A percentile compares a stretch with the other conserved stretches of the same genome.
These are phyloP conservation scores for Oreochromis spilurus DNA, from an alignment of 2,113 vertebrate genomes.

Conservation along the genomic window DNA sequence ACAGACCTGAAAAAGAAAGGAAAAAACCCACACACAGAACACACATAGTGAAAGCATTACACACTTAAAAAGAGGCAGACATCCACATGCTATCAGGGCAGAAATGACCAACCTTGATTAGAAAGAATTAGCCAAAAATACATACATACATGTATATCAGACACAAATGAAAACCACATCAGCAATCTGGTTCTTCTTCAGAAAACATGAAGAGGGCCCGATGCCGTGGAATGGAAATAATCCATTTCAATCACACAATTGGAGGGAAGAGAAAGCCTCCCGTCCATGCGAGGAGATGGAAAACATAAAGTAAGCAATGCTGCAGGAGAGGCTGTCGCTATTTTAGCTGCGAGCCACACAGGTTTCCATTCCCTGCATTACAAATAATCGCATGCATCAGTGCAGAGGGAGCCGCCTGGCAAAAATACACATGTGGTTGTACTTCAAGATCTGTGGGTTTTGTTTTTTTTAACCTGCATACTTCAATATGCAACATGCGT, in stretches of 20 bases:
- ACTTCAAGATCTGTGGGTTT: not conserved
- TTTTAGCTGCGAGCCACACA: conserved; percentile 20
- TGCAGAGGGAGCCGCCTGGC: not conserved
- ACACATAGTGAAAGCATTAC: not conserved
- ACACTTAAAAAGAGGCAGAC: conserved; percentile 5
- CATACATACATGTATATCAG: not conserved
- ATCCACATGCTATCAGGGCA: conserved; percentile 26
- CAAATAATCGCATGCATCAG: conserved; percentile 12
- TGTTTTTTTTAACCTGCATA: not conserved
- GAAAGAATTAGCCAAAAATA: conserved; percentile 60
- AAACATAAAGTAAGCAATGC: conserved; percentile 18
- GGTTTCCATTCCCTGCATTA: conserved; percentile 15
- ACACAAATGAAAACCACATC: conserved; percentile 58
- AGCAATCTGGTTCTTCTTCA: conserved; percentile 47
- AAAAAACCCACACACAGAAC: not conserved
- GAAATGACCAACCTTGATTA: conserved; percentile 56
- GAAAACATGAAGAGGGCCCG: conserved; percentile 1
- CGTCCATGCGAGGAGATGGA: conserved; percentile 9
- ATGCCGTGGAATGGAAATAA: conserved; percentile 23
- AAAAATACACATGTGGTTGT: not conserved
- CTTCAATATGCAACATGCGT: not conserved
- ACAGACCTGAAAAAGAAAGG: not conserved
- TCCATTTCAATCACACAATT: conserved; percentile 25
- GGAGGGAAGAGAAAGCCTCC: conserved; percentile 25
- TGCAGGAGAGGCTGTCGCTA: conserved; percentile 13